These are phyloP conservation scores for Antitype chi DNA, from an alignment of 2,888 invertebrate genomes.

Conservation along the genomic window DNA sequence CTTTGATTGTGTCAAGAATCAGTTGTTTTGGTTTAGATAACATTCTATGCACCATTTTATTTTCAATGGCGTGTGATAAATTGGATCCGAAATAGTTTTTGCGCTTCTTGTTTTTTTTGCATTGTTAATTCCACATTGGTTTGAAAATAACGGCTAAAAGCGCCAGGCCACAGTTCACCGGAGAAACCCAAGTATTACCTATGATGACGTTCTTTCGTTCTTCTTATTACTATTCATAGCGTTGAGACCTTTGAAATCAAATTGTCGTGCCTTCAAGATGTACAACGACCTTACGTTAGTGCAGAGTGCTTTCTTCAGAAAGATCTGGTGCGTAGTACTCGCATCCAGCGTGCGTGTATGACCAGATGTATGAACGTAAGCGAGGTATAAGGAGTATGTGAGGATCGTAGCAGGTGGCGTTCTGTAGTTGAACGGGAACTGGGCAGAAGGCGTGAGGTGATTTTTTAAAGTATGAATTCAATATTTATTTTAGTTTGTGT, in stretches of 20 bases:
- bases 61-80: constrained; percentile 27
- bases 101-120: background rate
- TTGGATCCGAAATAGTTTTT: constrained; percentile 23
- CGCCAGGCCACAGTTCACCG: background rate
- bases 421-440: too few relatives aligned
- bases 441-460: too few relatives aligned
- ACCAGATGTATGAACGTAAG: too few relatives aligned
- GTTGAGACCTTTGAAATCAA: constrained; percentile 30
- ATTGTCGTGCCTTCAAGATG: constrained; percentile 25
- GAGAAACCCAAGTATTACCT: constrained; percentile 24
- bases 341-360: too few relatives aligned
- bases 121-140: constrained; percentile 5
- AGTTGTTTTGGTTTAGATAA: constrained; percentile 45
- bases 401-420: too few relatives aligned
- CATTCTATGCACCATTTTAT: constrained; percentile 37
- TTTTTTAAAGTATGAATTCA: background rate
- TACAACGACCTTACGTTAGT: constrained; percentile 33
- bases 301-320: background rate
- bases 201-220: constrained; percentile 28
- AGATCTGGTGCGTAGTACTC: too few relatives aligned
- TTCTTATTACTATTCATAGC: constrained; percentile 18
- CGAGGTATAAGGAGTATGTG: too few relatives aligned
- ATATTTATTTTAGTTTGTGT: background rate
- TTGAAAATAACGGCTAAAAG: constrained; percentile 9
- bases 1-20: constrained; percentile 33